Conservation (phyloP, 2,113 vertebrate species). For the Saccopteryx bilineata region DNA sequence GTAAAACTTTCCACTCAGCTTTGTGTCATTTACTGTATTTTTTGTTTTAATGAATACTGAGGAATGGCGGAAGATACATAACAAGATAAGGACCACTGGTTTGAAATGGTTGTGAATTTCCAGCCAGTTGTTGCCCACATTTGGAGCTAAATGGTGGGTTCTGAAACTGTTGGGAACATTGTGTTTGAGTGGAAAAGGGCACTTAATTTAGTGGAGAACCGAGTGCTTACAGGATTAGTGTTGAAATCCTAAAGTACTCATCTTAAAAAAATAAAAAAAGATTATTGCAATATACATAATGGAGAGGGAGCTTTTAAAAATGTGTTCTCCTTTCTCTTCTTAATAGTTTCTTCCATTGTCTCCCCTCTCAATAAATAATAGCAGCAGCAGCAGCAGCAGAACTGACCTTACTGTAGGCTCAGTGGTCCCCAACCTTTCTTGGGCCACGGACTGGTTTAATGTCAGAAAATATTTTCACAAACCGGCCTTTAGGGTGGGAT, state of each 20-base stretch:
- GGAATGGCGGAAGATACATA: neutral
- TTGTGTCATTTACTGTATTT: constrained; percentile 21
- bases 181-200: constrained; percentile 38
- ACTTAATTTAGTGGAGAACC: constrained; percentile 16
- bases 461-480: too few relatives aligned
- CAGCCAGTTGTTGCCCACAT: neutral
- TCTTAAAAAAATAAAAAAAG: neutral
- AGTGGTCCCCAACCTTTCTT: too few relatives aligned
- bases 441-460: too few relatives aligned
- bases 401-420: neutral
- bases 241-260: neutral
- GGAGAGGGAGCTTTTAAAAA: neutral
- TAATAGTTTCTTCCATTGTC: neutral
- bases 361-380: neutral
- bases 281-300: neutral
- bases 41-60: neutral
- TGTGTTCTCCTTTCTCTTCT: neutral
- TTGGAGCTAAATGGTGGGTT: constrained; percentile 9
- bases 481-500: too few relatives aligned
- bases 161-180: constrained; percentile 42
- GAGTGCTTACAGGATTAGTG: neutral
- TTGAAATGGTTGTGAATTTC: constrained; percentile 11
- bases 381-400: neutral
- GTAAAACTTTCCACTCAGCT: neutral
- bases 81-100: neutral